Conservation (phyloP, 1,140 invertebrate species). For the Whitmania pigra region DNA sequence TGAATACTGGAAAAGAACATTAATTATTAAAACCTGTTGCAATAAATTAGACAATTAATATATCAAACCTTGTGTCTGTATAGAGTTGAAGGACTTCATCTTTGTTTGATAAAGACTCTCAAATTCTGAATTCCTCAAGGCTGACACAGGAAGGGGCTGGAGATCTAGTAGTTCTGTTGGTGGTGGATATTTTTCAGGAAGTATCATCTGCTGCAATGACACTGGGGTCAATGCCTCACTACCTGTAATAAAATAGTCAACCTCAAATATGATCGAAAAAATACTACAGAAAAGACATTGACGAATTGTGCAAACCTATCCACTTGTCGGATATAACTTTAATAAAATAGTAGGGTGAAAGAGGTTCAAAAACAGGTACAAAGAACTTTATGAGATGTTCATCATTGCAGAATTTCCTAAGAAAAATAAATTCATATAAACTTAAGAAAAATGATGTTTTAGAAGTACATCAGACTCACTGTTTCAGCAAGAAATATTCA, state of each 20-base stretch:
- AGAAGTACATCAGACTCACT: slow-evolving; percentile 36
- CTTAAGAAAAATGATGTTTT: not conserved
- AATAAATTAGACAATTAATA: slow-evolving; percentile 1
- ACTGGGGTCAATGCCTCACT: slow-evolving; percentile 90
- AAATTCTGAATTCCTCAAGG: slow-evolving; percentile 64
- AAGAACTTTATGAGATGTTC: slow-evolving; percentile 96
- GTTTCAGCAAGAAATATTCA: slow-evolving; percentile 91
- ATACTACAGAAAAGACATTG: not conserved
- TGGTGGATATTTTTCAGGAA: slow-evolving; percentile 94
- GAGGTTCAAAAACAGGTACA: slow-evolving; percentile 92
- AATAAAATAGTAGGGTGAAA: slow-evolving; percentile 95
- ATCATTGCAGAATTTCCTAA: slow-evolving; percentile 71
- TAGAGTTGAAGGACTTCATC: slow-evolving; percentile 92
- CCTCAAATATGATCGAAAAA: not conserved
- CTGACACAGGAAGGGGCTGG: slow-evolving; percentile 76
- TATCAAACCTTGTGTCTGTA: slow-evolving; percentile 72
- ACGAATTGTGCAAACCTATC: slow-evolving; percentile 39
- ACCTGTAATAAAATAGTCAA: slow-evolving; percentile 33
- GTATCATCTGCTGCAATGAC: slow-evolving; percentile 88
- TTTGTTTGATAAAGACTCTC: slow-evolving; percentile 69
- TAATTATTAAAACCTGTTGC: not conserved
- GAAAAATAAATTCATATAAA: slow-evolving; percentile 22
- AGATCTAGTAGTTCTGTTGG: slow-evolving; percentile 94
- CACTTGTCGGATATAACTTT: slow-evolving; percentile 53
- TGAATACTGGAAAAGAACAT: slow-evolving; percentile 61